Evolutionary conservation across 2,797 vertebrate species (phyloP).

Genomic region (Pelobates cultripes): DNA sequence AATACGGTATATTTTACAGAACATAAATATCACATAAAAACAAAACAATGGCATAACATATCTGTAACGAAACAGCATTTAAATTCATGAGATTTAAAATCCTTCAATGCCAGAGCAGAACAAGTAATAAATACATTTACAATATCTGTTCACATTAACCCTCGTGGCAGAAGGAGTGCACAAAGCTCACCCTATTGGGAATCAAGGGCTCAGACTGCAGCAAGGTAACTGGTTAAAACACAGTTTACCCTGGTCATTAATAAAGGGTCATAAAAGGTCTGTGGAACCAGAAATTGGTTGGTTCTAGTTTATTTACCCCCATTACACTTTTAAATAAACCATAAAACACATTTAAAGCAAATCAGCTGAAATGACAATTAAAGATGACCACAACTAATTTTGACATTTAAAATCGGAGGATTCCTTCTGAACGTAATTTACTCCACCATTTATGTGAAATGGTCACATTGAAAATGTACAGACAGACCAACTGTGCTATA

Average conservation of each 20-base stretch:
- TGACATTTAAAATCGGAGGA: not conserved
- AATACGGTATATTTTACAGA: not conserved
- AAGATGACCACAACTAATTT: not conserved
- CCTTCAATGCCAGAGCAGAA: not conserved
- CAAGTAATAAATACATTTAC: constrained; percentile 29
- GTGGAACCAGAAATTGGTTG: no score
- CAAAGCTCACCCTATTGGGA: no score
- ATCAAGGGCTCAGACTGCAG: no score
- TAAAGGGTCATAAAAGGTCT: no score
- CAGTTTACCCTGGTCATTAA: no score
- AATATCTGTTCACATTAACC: not conserved
- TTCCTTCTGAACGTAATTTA: not conserved
- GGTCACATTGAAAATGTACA: not conserved
- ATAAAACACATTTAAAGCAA: no score
- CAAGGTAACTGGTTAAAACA: no score
- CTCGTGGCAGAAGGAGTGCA: no score
- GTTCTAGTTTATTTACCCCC: no score
- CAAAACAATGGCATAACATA: not conserved
- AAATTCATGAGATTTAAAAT: not conserved
- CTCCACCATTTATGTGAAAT: not conserved
- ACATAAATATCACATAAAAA: constrained; percentile 46
- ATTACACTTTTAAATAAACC: no score
- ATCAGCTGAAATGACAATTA: no score
- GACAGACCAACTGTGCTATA: constrained; percentile 1
- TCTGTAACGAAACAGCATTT: constrained; percentile 11